Evolutionary conservation across 37 sponge, comb jelly and placozoan species (phyloP).

Genomic region (Hexactinellida sp.): DNA sequence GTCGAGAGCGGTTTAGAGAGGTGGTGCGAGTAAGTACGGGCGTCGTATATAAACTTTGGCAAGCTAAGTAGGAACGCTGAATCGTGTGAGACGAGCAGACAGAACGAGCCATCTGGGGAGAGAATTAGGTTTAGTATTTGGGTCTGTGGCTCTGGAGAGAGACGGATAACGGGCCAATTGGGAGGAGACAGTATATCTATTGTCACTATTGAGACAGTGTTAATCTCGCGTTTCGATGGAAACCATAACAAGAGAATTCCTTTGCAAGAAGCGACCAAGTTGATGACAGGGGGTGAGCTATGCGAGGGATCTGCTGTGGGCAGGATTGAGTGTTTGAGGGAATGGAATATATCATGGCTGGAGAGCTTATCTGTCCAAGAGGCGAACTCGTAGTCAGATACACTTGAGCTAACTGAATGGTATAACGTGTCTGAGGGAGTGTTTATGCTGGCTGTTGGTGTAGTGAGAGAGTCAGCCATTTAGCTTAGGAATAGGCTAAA

Average conservation of each 20-base stretch:
- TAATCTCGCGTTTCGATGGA: background rate
- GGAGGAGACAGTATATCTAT: background rate
- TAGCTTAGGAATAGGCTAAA: background rate
- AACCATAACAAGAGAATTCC: background rate
- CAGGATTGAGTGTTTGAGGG: background rate
- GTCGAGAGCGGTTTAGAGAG: background rate
- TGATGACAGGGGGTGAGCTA: background rate
- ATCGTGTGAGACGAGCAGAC: background rate
- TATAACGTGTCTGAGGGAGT: background rate
- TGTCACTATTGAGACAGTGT: background rate
- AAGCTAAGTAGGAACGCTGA: background rate
- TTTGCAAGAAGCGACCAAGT: background rate
- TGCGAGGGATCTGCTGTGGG: background rate
- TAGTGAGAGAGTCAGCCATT: background rate
- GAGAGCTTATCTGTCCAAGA: conserved; percentile 6
- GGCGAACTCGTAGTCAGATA: background rate
- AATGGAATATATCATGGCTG: background rate
- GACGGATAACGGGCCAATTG: background rate
- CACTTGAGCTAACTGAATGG: background rate
- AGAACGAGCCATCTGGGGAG: background rate
- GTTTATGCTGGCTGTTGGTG: background rate
- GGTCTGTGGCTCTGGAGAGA: background rate
- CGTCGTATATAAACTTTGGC: background rate
- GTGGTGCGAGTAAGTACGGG: background rate
- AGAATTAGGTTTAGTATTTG: background rate